phyloP scores from a whole-genome alignment of 2,797 vertebrate genomes.

The Gobio occitaniae region DNA sequence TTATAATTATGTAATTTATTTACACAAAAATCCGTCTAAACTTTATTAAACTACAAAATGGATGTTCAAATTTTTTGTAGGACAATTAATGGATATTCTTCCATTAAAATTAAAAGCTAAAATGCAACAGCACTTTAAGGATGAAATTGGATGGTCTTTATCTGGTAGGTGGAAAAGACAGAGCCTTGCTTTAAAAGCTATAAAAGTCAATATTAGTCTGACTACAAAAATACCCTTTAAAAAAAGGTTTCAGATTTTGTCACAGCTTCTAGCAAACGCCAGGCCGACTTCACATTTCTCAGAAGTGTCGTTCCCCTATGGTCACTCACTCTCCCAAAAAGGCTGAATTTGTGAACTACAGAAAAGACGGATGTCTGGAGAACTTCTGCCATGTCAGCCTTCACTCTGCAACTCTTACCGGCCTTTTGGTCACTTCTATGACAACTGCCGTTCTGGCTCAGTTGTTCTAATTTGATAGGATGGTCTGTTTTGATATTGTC shows the following conservation, averaged over 20 bases:
- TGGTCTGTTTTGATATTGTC: background rate
- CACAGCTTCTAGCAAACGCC: background rate
- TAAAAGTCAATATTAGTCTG: background rate
- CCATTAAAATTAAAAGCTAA: background rate
- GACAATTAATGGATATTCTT: background rate
- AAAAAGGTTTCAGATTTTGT: background rate
- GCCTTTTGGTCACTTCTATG: conserved; percentile 14
- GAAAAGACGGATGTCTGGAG: conserved; percentile 10
- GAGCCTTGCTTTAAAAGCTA: background rate
- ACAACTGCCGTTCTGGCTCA: conserved; percentile 21
- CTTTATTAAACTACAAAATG: background rate
- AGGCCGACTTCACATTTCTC: background rate
- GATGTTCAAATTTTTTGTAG: too few relatives aligned
- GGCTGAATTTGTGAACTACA: conserved; percentile 19
- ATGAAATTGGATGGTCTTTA: too few relatives aligned
- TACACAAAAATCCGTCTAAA: background rate
- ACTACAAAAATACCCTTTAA: background rate
- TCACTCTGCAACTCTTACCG: background rate
- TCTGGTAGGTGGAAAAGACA: background rate
- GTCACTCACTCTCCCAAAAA: background rate
- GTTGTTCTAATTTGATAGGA: background rate
- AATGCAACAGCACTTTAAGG: too few relatives aligned
- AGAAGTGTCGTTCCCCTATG: conserved; percentile 8
- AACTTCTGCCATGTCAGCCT: conserved; percentile 3
- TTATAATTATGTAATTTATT: background rate